Evolutionary conservation across 2,113 vertebrate genomes (phyloP).

Genomic region (Actinemys pallida): DNA sequence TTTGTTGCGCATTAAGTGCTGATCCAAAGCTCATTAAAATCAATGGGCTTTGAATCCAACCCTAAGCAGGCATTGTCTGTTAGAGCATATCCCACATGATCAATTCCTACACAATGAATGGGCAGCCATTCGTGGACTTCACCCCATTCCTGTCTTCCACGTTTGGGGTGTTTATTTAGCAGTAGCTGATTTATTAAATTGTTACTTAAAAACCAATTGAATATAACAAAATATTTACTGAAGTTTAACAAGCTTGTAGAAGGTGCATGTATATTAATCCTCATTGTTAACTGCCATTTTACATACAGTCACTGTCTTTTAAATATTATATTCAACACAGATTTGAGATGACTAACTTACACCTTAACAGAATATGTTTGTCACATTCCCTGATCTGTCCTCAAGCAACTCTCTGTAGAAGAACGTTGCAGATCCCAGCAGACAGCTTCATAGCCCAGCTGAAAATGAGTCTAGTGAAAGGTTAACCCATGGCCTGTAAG

Average conservation of each 20-base stretch:
- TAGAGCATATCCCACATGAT: fast-evolving
- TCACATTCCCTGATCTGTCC: conserved; percentile 28
- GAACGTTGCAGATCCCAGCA: neutral
- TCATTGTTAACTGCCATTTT: conserved; percentile 63
- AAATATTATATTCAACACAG: conserved; percentile 71
- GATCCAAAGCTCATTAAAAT: neutral
- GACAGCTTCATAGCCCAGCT: fast-evolving
- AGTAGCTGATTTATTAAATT: conserved; percentile 54
- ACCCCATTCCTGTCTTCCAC: neutral
- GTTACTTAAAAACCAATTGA: conserved; percentile 42
- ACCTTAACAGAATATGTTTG: conserved; percentile 66
- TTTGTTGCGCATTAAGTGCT: neutral
- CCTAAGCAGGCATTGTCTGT: neutral
- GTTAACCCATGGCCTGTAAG: neutral
- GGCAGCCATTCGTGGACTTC: neutral
- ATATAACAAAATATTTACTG: conserved; percentile 73
- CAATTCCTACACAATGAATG: neutral
- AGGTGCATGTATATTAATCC: conserved; percentile 66
- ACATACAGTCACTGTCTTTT: conserved; percentile 58
- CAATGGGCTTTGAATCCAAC: neutral
- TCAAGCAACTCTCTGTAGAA: neutral
- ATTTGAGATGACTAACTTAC: conserved; percentile 71
- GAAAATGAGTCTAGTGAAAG: fast-evolving
- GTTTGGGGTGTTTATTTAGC: conserved; percentile 57
- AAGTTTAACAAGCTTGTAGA: conserved; percentile 62